Evolutionary conservation across 2,888 invertebrate genomes (phyloP).

Genomic region (Aelia acuminata): DNA sequence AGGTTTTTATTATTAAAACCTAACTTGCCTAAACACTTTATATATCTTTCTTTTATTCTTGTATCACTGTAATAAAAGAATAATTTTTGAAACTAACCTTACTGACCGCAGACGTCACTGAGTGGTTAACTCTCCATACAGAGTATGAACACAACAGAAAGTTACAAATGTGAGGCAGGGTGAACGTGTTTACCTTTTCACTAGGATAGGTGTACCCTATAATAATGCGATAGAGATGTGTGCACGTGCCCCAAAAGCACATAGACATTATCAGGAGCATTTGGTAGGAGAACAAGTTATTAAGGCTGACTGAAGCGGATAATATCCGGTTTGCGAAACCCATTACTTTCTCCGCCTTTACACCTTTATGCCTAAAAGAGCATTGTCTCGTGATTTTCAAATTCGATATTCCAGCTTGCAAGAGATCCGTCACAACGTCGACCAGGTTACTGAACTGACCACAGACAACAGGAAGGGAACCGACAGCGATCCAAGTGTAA

Average conservation of each 20-base stretch:
- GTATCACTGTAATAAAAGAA: neutral
- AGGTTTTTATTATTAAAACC: too few species aligned
- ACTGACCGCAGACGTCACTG: neutral
- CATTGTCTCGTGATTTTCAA: neutral
- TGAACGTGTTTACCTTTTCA: neutral
- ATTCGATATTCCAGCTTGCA: neutral
- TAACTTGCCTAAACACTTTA: too few species aligned
- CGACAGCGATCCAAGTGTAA: constrained; percentile 1
- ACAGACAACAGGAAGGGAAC: neutral
- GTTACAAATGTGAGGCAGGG: neutral
- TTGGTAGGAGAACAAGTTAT: neutral
- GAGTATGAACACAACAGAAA: neutral
- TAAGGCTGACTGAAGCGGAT: neutral
- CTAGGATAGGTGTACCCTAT: neutral
- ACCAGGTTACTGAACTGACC: neutral
- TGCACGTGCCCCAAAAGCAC: neutral
- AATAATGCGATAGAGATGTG: neutral
- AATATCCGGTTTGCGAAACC: neutral
- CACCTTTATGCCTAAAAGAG: neutral
- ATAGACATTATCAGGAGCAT: neutral
- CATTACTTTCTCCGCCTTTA: neutral
- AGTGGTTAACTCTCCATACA: neutral
- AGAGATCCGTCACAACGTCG: neutral
- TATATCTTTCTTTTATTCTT: too few species aligned
- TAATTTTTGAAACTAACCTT: neutral